Evolutionary conservation across 1,140 invertebrate species (phyloP).

Genomic region (Euschistus heros): DNA sequence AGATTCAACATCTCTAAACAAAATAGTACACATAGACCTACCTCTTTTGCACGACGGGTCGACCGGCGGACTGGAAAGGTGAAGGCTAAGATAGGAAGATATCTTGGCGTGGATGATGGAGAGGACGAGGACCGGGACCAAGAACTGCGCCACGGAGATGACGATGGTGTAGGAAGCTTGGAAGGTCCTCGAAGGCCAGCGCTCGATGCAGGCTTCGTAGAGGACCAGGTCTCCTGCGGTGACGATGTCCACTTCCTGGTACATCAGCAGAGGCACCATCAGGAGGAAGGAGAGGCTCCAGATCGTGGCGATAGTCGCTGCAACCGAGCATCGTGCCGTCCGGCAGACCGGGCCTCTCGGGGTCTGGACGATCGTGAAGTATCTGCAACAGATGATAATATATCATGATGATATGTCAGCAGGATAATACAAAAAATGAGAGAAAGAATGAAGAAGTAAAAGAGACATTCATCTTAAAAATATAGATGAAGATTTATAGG

Average conservation of each 20-base stretch:
- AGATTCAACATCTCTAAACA: no score
- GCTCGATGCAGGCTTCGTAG: conserved; percentile 37
- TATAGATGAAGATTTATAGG: no score
- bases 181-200: conserved; percentile 29
- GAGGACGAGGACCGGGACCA: conserved; percentile 43
- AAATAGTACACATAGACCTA: conserved; percentile 16
- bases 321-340: conserved; percentile 28
- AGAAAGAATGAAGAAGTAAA: no score
- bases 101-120: conserved; percentile 41
- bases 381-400: conserved; percentile 32
- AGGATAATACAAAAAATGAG: no score
- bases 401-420: no score
- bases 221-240: conserved; percentile 32
- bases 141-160: conserved; percentile 41
- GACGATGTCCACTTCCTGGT: conserved; percentile 36
- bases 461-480: no score
- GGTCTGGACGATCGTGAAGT: conserved; percentile 41
- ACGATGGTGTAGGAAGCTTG: conserved; percentile 37
- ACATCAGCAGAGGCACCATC: conserved; percentile 41
- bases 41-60: conserved; percentile 31
- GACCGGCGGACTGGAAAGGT: conserved; percentile 27
- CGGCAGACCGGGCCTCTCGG: conserved; percentile 32
- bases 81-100: conserved; percentile 36
- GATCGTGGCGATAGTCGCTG: conserved; percentile 39
- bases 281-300: conserved; percentile 42